These are phyloP conservation scores for Orthonychiurus folsomi DNA, from an alignment of 2,888 invertebrate genomes.

Conservation along the genomic window DNA sequence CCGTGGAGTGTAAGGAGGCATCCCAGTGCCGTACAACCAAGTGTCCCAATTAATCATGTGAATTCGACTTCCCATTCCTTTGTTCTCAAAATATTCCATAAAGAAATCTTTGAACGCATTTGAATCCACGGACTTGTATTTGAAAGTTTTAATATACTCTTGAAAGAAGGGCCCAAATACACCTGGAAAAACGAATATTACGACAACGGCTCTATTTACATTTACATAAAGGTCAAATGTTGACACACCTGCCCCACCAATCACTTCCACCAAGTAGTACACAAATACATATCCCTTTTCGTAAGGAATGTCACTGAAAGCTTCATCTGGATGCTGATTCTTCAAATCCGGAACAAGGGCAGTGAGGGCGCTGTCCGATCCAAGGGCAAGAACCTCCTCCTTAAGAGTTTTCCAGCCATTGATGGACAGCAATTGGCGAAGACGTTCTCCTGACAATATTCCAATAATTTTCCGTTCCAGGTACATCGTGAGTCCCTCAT, in stretches of 20 bases:
- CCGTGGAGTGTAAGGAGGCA: slow-evolving; percentile 74
- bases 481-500: slow-evolving; percentile 91
- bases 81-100: slow-evolving; percentile 58
- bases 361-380: slow-evolving; percentile 60
- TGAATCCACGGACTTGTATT: slow-evolving; percentile 72
- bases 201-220: too few relatives aligned
- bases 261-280: slow-evolving; percentile 69
- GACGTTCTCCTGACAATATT: slow-evolving; percentile 55
- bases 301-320: slow-evolving; percentile 82
- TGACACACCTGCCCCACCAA: slow-evolving; percentile 57
- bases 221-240: too few relatives aligned
- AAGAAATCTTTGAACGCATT: slow-evolving; percentile 67
- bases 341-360: slow-evolving; percentile 67
- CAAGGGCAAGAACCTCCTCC: slow-evolving; percentile 57
- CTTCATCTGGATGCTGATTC: slow-evolving; percentile 81
- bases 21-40: slow-evolving; percentile 74
- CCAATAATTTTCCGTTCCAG: slow-evolving; percentile 77
- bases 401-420: slow-evolving; percentile 65
- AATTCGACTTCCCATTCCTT: slow-evolving; percentile 46
- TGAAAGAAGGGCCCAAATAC: slow-evolving; percentile 74
- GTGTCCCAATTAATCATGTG: slow-evolving; percentile 68
- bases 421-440: slow-evolving; percentile 64
- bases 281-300: slow-evolving; percentile 86
- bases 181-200: too few relatives aligned
- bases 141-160: slow-evolving; percentile 68